phyloP scores from a whole-genome alignment of 2,113 vertebrate genomes.

The Thomomys bottae region DNA sequence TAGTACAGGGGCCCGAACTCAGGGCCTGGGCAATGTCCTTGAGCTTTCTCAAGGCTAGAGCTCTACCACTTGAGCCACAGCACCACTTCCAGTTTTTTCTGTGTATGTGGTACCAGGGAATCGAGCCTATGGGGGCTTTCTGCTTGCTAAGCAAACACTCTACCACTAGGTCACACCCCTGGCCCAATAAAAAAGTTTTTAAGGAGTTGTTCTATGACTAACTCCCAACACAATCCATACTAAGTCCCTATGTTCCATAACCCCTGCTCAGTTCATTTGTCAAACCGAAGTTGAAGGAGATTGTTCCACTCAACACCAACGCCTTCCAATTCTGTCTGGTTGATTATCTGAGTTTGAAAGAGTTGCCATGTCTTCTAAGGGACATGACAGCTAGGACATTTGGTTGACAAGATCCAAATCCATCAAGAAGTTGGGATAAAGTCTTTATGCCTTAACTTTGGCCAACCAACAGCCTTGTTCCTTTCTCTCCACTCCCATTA shows the following conservation, averaged over 20 bases:
- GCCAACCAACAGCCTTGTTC: background rate
- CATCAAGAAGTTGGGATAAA: background rate
- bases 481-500: slow-evolving; percentile 38
- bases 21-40: no score
- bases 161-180: no score
- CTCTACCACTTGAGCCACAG: no score
- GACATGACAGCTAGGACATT: background rate
- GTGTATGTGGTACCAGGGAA: no score
- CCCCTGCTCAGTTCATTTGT: background rate
- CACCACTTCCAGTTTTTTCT: no score
- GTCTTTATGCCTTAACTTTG: background rate
- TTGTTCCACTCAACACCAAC: background rate
- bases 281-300: background rate
- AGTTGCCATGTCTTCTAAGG: background rate
- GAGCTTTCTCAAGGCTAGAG: no score
- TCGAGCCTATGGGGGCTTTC: no score
- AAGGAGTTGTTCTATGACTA: background rate
- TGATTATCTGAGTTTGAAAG: background rate
- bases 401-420: background rate
- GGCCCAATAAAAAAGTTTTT: no score
- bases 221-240: background rate
- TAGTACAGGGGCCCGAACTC: no score
- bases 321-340: background rate
- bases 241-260: background rate
- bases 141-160: no score